Evolutionary conservation across 2,888 invertebrate genomes (phyloP).

Genomic region (Aplocera efformata): DNA sequence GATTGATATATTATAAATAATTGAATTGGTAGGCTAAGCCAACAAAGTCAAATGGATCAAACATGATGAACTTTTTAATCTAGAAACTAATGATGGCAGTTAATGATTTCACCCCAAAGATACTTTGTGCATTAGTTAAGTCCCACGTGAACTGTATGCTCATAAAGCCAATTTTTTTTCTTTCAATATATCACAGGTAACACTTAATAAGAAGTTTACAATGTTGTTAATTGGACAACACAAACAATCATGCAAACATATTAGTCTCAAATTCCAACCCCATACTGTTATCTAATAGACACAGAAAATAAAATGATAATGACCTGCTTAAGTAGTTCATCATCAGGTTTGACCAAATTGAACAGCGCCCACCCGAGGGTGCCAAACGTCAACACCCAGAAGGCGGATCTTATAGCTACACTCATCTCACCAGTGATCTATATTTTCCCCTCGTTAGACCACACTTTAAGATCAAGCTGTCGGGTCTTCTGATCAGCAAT

Average conservation of each 20-base stretch:
- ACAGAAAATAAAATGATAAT: slow-evolving; percentile 42
- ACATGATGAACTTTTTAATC: slow-evolving; percentile 44
- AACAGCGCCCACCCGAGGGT: slow-evolving; percentile 82
- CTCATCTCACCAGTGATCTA: slow-evolving; percentile 67
- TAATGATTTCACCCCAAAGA: too few relatives aligned
- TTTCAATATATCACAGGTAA: too few relatives aligned
- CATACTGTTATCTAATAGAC: slow-evolving; percentile 31
- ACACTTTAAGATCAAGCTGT: slow-evolving; percentile 77
- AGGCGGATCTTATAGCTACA: slow-evolving; percentile 69
- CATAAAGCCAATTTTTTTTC: too few relatives aligned
- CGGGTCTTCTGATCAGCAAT: slow-evolving; percentile 76
- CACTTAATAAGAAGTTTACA: background rate
- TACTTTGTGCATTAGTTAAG: too few relatives aligned
- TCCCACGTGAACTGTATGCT: too few relatives aligned
- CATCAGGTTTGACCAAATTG: slow-evolving; percentile 76
- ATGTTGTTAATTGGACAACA: slow-evolving; percentile 19
- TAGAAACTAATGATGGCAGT: too few relatives aligned
- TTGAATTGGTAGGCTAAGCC: too few relatives aligned
- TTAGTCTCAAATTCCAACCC: slow-evolving; percentile 31
- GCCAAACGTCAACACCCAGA: slow-evolving; percentile 82
- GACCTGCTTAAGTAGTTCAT: slow-evolving; percentile 78
- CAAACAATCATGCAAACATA: slow-evolving; percentile 37
- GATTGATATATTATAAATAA: background rate
- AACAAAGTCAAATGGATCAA: slow-evolving; percentile 50
- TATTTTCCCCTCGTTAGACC: slow-evolving; percentile 77